Evolutionary conservation across 2,888 invertebrate species (phyloP).

Genomic region (Drosophila rellima): DNA sequence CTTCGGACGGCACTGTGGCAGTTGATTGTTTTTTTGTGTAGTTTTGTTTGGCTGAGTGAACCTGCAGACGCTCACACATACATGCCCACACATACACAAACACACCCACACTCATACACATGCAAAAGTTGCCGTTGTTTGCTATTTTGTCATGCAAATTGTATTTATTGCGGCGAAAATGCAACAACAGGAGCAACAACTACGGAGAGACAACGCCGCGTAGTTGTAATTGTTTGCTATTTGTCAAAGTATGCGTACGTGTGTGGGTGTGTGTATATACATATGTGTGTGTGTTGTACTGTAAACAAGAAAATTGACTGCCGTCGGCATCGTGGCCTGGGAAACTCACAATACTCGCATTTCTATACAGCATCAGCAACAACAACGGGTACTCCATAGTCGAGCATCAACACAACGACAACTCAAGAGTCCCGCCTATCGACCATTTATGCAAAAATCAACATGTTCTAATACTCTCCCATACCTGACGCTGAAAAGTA

Average conservation of each 20-base stretch:
- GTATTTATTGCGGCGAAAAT: slow-evolving; percentile 79
- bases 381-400: slow-evolving; percentile 2
- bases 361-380: slow-evolving; percentile 39
- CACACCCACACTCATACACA: slow-evolving; percentile 6
- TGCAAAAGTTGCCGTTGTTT: slow-evolving; percentile 73
- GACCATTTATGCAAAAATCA: slow-evolving; percentile 41
- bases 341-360: slow-evolving; percentile 45
- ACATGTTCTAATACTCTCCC: not conserved
- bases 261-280: slow-evolving; percentile 9
- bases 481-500: slow-evolving; percentile 31
- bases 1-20: slow-evolving; percentile 51
- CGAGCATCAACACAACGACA: slow-evolving; percentile 20
- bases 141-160: slow-evolving; percentile 81
- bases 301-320: slow-evolving; percentile 79
- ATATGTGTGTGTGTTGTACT: slow-evolving; percentile 37
- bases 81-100: not conserved
- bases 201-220: slow-evolving; percentile 58
- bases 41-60: slow-evolving; percentile 78
- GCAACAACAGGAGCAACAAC: slow-evolving; percentile 62
- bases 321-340: slow-evolving; percentile 52
- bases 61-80: slow-evolving; percentile 62
- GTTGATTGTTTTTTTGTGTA: slow-evolving; percentile 81
- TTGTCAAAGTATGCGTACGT: slow-evolving; percentile 60
- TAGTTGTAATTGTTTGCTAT: slow-evolving; percentile 74
- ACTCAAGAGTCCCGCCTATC: slow-evolving; percentile 39